These are phyloP conservation scores for Spodoptera exigua DNA, from an alignment of 2,888 invertebrate species.

Conservation along the genomic window DNA sequence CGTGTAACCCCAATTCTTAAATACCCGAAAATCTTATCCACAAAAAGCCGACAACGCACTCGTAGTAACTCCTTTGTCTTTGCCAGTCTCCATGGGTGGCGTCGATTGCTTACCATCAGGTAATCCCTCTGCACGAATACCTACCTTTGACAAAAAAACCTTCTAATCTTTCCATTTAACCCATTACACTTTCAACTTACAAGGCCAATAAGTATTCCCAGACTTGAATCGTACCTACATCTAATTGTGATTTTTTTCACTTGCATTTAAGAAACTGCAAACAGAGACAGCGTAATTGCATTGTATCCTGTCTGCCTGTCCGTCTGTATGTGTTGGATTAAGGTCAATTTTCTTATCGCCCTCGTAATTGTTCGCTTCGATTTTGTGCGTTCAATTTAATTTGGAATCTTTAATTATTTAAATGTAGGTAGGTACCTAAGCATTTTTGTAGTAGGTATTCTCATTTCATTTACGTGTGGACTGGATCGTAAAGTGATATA, in stretches of 20 bases:
- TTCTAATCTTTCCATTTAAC: background rate
- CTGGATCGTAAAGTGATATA: background rate
- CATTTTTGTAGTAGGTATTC: conserved; percentile 1
- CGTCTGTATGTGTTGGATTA: conserved; percentile 54
- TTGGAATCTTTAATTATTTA: conserved; percentile 61
- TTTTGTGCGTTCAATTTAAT: conserved; percentile 50
- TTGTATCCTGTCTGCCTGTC: conserved; percentile 77
- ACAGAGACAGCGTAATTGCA: conserved; percentile 82
- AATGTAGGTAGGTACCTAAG: conserved; percentile 23
- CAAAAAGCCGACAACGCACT: too few species aligned
- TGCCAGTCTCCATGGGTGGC: too few species aligned
- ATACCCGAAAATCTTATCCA: too few species aligned
- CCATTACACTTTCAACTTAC: too few species aligned
- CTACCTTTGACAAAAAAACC: background rate
- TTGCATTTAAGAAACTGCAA: conserved; percentile 69
- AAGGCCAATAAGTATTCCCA: conserved; percentile 15
- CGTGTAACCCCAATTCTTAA: too few species aligned
- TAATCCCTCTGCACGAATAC: too few species aligned
- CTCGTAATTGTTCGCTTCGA: conserved; percentile 56
- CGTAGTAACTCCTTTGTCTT: too few species aligned
- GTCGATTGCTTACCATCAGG: too few species aligned
- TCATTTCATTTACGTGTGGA: conserved; percentile 18
- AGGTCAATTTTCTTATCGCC: conserved; percentile 60
- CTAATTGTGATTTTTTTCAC: conserved; percentile 67
- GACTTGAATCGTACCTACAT: conserved; percentile 22